Evolutionary conservation across 1,140 invertebrate species (phyloP).

Genomic region (Zaprionus gabonicus): DNA sequence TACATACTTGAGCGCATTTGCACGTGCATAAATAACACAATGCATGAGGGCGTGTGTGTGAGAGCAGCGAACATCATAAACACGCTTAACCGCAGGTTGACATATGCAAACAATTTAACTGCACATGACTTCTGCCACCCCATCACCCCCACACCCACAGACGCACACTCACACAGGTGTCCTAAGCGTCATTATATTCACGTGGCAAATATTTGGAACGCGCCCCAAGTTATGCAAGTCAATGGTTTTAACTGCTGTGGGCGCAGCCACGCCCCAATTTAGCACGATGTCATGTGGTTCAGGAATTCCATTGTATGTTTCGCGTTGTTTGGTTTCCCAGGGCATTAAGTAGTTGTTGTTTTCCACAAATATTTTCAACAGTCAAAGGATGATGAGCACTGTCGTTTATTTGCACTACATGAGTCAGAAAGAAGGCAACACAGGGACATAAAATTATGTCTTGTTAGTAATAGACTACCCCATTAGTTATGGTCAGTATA

Average conservation of each 20-base stretch:
- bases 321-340: neutral
- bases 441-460: neutral
- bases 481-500: neutral
- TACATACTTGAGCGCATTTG: neutral
- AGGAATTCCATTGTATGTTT: conserved; percentile 26
- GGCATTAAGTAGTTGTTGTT: neutral
- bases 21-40: neutral
- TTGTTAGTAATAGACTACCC: neutral
- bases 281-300: conserved; percentile 8
- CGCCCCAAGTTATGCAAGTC: conserved; percentile 26
- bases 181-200: neutral
- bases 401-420: too few relatives aligned
- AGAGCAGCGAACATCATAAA: conserved; percentile 44
- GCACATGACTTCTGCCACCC: neutral
- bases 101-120: conserved; percentile 53
- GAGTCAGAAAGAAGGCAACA: neutral
- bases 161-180: neutral
- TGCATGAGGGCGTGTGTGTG: neutral
- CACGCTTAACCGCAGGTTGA: conserved; percentile 67
- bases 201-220: conserved; percentile 36
- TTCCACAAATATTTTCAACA: too few relatives aligned
- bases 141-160: neutral
- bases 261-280: neutral
- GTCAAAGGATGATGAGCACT: too few relatives aligned
- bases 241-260: conserved; percentile 18